These are phyloP conservation scores for Eledona agricola DNA, from an alignment of 2,888 invertebrate genomes.

Conservation along the genomic window DNA sequence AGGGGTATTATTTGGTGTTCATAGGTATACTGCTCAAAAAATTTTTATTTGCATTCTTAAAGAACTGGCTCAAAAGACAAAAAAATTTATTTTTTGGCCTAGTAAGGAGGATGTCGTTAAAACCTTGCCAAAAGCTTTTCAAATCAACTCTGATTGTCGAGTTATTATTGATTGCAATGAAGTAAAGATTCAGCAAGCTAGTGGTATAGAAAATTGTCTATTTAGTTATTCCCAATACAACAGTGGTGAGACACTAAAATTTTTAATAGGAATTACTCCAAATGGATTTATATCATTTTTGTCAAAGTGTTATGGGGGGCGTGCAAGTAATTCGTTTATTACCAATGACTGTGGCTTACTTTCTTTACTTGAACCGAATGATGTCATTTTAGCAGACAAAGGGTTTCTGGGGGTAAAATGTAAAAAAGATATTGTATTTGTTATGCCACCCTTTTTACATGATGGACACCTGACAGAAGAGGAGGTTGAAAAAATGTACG, in stretches of 20 bases:
- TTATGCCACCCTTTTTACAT: neutral
- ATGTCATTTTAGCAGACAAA: neutral
- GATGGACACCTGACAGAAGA: neutral
- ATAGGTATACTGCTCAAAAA: too few relatives aligned
- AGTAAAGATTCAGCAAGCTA: too few relatives aligned
- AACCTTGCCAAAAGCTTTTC: too few relatives aligned
- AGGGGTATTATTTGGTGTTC: too few relatives aligned
- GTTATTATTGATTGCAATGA: too few relatives aligned
- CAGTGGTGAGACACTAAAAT: neutral
- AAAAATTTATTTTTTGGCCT: too few relatives aligned
- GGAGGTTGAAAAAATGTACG: neutral
- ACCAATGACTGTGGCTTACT: neutral
- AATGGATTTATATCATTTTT: neutral
- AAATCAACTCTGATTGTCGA: too few relatives aligned
- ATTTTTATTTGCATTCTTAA: too few relatives aligned
- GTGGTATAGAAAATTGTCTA: too few relatives aligned
- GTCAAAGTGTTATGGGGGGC: neutral
- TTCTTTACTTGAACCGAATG: neutral
- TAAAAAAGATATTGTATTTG: neutral
- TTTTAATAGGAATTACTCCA: slow-evolving; percentile 1
- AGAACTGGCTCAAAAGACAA: too few relatives aligned
- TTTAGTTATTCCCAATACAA: slow-evolving; percentile 3
- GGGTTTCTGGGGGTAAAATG: slow-evolving; percentile 1
- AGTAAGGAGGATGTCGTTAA: too few relatives aligned
- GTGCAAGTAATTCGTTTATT: neutral